Conservation (phyloP, 2,113 vertebrate species). For the Nibea albiflora region DNA sequence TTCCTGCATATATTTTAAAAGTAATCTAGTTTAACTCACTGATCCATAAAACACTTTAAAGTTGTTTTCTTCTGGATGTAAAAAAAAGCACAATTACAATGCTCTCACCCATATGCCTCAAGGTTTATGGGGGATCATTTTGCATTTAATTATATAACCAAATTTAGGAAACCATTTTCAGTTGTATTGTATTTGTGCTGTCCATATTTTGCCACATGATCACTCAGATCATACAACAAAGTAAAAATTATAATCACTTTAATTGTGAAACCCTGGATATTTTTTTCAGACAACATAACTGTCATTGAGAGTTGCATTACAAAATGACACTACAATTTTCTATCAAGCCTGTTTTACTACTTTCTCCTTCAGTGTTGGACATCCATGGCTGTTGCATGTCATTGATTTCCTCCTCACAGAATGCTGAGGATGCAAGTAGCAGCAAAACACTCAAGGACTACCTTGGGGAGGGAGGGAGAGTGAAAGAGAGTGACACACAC, state of each 20-base stretch:
- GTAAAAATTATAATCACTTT: neutral
- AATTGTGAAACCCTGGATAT: neutral
- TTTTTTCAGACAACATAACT: neutral
- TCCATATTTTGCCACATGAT: neutral
- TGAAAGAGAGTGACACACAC: conserved; percentile 23
- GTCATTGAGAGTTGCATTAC: neutral
- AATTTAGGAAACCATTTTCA: neutral
- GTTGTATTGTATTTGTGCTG: neutral
- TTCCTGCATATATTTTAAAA: neutral
- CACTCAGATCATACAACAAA: neutral
- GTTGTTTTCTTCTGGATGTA: neutral
- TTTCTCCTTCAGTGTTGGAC: conserved; percentile 7
- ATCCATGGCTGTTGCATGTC: conserved; percentile 24
- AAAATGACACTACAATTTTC: neutral
- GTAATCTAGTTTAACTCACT: neutral
- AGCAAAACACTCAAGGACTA: conserved; percentile 45
- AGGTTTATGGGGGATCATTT: neutral
- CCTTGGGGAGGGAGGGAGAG: conserved; percentile 9
- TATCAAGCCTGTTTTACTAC: conserved; percentile 3
- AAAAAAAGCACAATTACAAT: neutral
- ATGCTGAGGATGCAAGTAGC: conserved; percentile 50
- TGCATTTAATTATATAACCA: neutral
- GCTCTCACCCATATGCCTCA: neutral
- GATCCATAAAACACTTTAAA: conserved; percentile 1
- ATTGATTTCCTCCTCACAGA: conserved; percentile 49